phyloP scores from a whole-genome alignment of 2,888 invertebrate genomes.

The Trachelus iudaicus region DNA sequence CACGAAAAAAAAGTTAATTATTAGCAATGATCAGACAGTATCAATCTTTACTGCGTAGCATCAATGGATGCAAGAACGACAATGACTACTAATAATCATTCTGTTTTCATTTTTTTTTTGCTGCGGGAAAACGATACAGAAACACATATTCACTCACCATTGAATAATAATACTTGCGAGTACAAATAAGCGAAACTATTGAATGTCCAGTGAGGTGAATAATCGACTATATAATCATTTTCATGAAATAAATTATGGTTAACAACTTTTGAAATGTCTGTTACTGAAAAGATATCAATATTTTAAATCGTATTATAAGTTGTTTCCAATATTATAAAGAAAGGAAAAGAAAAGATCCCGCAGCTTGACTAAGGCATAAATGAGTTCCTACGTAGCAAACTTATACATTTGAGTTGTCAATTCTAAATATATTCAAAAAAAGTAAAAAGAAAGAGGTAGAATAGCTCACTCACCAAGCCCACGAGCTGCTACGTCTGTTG shows the following conservation, averaged over 20 bases:
- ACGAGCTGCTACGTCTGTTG: slow-evolving; percentile 94
- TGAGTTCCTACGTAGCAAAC: neutral
- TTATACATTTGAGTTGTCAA: neutral
- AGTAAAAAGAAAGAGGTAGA: neutral
- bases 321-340: neutral
- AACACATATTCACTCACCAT: neutral
- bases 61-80: neutral
- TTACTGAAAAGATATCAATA: neutral
- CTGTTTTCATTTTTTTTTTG: neutral
- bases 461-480: slow-evolving; percentile 78
- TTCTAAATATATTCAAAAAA: neutral
- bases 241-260: neutral
- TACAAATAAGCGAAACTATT: neutral
- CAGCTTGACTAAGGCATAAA: neutral
- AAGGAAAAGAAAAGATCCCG: slow-evolving; percentile 8
- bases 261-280: neutral
- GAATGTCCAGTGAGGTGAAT: neutral
- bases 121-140: neutral
- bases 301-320: neutral
- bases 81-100: neutral
- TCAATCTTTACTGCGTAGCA: neutral
- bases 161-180: neutral
- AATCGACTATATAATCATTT: neutral
- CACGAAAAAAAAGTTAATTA: neutral
- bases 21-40: neutral